Percentiles rank a stretch among this genome's conserved stretches.
phyloP scores from a whole-genome alignment of 2,797 vertebrate genomes.

The Gallinago solitaria region DNA sequence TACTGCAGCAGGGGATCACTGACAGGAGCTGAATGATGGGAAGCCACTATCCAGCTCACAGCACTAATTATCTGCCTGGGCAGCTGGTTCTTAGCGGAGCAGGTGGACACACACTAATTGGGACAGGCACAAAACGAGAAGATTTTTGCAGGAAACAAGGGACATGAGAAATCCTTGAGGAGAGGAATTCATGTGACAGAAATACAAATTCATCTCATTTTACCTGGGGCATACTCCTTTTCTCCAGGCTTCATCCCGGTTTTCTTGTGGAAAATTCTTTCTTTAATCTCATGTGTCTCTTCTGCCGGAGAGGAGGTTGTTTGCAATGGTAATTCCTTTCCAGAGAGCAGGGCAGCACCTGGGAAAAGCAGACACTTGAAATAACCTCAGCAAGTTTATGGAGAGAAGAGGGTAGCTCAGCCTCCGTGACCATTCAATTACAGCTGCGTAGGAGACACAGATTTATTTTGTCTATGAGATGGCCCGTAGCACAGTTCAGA shows the following conservation, averaged over 20 bases:
- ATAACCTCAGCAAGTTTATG: background rate
- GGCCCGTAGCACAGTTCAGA: background rate
- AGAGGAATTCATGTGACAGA: background rate
- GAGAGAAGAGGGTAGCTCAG: background rate
- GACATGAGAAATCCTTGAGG: background rate
- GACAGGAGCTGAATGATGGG: background rate
- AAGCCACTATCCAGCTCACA: background rate
- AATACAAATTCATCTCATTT: background rate
- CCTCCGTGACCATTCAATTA: background rate
- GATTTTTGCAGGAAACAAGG: background rate
- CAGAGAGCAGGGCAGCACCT: background rate
- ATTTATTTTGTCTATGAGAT: background rate
- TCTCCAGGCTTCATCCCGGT: background rate
- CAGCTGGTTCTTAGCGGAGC: background rate
- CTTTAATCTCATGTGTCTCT: background rate
- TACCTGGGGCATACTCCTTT: background rate
- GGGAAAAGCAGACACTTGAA: background rate
- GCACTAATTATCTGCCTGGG: background rate
- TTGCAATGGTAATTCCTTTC: background rate
- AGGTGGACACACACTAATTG: background rate
- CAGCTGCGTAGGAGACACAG: background rate
- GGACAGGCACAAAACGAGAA: background rate
- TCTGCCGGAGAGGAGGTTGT: background rate
- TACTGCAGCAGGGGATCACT: background rate
- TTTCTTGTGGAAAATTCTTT: background rate